Percentiles rank a stretch among this genome's conserved stretches.
Conservation (phyloP, 2,888 invertebrate genomes). For the Lutraria lutraria region DNA sequence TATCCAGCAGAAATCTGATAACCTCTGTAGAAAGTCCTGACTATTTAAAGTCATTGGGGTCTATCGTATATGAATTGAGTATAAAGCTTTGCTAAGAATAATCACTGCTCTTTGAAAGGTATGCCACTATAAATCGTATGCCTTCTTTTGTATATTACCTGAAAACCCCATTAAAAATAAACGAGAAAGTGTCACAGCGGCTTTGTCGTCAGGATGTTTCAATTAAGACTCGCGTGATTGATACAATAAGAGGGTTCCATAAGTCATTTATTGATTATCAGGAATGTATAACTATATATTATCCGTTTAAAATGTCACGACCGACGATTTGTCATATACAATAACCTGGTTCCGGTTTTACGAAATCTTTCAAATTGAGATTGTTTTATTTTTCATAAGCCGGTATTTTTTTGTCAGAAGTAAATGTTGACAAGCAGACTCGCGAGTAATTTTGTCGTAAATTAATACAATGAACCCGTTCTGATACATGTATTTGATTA, state of each 20-base stretch:
- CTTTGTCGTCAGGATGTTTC: background rate
- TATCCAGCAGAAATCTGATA: background rate
- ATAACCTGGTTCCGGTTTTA: no score
- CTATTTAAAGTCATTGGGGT: background rate
- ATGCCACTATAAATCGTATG: constrained; percentile 1
- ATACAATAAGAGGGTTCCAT: background rate
- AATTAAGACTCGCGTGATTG: background rate
- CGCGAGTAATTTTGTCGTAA: no score
- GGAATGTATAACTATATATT: background rate
- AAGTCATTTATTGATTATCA: background rate
- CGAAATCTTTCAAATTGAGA: no score
- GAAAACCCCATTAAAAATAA: background rate
- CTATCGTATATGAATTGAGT: background rate
- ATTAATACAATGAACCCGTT: no score
- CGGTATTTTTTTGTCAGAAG: no score
- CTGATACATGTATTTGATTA: no score
- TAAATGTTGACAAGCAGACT: no score
- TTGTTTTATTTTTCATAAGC: no score
- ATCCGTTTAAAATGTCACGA: background rate
- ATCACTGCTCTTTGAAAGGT: background rate
- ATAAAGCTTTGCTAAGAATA: background rate
- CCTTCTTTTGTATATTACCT: background rate
- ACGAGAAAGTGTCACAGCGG: background rate
- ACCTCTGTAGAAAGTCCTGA: background rate
- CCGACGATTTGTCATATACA: no score